Conservation (phyloP, 2,888 invertebrate genomes). For the Dolomedes plantarius region DNA sequence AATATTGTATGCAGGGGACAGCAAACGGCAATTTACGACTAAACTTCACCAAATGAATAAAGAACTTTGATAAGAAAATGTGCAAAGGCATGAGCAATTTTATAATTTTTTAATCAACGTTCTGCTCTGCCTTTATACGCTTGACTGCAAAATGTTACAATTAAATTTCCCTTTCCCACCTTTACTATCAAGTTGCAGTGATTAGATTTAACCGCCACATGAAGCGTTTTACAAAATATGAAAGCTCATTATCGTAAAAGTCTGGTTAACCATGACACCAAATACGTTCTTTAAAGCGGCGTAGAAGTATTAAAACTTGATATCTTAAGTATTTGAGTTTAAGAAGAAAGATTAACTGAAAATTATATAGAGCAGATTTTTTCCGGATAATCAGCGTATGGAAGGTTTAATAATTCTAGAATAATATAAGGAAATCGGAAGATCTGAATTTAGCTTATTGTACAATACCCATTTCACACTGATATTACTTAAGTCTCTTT, state of each 20-base stretch:
- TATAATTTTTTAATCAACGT: slow-evolving; percentile 7
- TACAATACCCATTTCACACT: no score
- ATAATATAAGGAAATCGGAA: no score
- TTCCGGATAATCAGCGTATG: no score
- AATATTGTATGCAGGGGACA: background rate
- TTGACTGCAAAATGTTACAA: background rate
- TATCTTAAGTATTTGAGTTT: background rate
- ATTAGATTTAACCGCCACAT: background rate
- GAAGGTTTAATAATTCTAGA: no score
- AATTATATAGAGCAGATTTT: no score
- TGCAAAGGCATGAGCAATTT: background rate
- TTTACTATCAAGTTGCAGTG: background rate
- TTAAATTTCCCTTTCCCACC: background rate
- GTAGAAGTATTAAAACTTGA: background rate
- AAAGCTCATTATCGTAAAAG: slow-evolving; percentile 5
- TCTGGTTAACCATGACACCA: background rate
- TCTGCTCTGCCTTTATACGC: background rate
- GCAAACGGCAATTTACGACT: background rate
- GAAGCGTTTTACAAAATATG: background rate
- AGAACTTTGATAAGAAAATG: slow-evolving; percentile 13
- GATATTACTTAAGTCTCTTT: no score
- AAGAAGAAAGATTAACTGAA: no score
- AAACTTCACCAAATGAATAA: background rate
- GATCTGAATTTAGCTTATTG: no score
- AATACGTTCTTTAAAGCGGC: background rate